Conservation (phyloP, 1,140 invertebrate species). For the Gyrodactylus salaris region DNA sequence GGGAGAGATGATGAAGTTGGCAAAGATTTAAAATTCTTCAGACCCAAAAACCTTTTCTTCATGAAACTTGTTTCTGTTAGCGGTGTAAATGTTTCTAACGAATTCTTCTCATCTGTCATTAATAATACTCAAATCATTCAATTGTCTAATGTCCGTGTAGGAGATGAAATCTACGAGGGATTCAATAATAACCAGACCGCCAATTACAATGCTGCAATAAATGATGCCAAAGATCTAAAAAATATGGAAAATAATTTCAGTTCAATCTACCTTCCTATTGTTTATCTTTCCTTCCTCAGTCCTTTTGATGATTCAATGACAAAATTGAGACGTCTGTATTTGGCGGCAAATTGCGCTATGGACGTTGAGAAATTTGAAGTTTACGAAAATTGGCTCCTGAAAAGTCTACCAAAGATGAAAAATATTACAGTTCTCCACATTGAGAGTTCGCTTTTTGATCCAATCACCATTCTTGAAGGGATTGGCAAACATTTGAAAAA, state of each 20-base stretch:
- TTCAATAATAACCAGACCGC: no score
- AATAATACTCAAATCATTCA: no score
- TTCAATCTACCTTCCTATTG: neutral
- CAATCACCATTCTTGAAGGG: neutral
- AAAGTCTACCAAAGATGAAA: neutral
- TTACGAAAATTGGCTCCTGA: neutral
- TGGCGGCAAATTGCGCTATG: neutral
- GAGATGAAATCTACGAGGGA: no score
- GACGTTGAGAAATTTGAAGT: neutral
- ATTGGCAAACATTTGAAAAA: neutral
- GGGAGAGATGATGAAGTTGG: neutral
- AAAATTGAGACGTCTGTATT: neutral
- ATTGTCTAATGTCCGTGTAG: no score
- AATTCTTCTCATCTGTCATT: no score
- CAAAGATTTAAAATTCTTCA: neutral
- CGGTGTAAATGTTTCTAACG: no score
- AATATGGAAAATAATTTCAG: neutral
- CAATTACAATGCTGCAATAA: no score
- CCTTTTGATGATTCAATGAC: no score
- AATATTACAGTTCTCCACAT: neutral
- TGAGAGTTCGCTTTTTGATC: neutral
- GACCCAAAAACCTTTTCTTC: neutral
- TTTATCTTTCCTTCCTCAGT: neutral
- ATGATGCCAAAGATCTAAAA: no score
- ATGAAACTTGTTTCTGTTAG: neutral